Conservation (phyloP, 2,113 vertebrate genomes). For the Apistogramma diplotaenia region DNA sequence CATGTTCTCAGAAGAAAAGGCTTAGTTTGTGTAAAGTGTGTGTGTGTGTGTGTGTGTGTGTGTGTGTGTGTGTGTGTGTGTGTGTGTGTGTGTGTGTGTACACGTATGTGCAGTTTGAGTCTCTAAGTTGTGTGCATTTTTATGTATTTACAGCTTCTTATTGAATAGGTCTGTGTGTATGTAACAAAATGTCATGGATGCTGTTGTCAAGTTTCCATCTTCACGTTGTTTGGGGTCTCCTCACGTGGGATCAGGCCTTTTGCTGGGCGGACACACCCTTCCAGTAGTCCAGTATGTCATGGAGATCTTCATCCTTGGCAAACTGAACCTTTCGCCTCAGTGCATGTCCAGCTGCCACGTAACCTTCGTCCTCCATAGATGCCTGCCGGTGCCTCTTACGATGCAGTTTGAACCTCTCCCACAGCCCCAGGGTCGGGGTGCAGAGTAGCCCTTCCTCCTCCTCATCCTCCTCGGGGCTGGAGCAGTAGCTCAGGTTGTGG, state of each 20-base stretch:
- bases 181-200: constrained; percentile 16
- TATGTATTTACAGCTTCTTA: constrained; percentile 66
- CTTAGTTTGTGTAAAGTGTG: constrained; percentile 49
- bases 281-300: constrained; percentile 99
- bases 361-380: constrained; percentile 85
- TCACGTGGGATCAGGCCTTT: constrained; percentile 86
- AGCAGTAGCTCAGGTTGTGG: constrained; percentile 92
- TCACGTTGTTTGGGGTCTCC: constrained; percentile 34
- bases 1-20: constrained; percentile 56
- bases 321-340: constrained; percentile 97
- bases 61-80: constrained; percentile 7
- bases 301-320: constrained; percentile 97
- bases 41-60: too few relatives aligned
- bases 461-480: constrained; percentile 86
- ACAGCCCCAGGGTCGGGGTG: constrained; percentile 88
- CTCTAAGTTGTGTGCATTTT: constrained; percentile 34
- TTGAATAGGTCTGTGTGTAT: constrained; percentile 13
- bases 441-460: constrained; percentile 81
- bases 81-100: constrained; percentile 16
- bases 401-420: constrained; percentile 94
- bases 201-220: constrained; percentile 26
- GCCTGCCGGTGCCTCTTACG: constrained; percentile 88
- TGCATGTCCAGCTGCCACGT: constrained; percentile 94
- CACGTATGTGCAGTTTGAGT: not conserved
- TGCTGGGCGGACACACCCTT: constrained; percentile 98